These are phyloP conservation scores for Lepidocyrtinus sp. DNA, from an alignment of 2,888 invertebrate species.

Conservation along the genomic window DNA sequence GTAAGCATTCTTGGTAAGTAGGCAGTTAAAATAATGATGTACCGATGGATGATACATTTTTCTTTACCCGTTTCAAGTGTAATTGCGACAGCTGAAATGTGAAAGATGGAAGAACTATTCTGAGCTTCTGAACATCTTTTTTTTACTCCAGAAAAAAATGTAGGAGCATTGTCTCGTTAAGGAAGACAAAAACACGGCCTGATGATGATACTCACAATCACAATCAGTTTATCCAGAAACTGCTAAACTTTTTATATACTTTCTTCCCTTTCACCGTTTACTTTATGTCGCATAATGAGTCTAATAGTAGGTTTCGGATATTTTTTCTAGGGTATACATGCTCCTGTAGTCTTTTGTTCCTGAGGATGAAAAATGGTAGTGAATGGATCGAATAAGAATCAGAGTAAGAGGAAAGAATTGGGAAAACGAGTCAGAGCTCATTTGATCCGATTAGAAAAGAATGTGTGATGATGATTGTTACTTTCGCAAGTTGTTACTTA, in stretches of 20 bases:
- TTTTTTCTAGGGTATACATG: neutral
- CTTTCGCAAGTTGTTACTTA: no score
- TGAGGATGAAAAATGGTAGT: neutral
- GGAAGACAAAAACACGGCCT: neutral
- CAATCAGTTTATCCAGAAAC: neutral
- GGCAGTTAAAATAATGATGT: neutral
- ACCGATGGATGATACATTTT: neutral
- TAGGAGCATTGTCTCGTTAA: neutral
- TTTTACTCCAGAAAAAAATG: no score
- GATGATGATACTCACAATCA: neutral
- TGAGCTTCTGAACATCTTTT: no score
- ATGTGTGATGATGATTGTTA: constrained; percentile 54
- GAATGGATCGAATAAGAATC: constrained; percentile 28
- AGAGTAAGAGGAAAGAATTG: constrained; percentile 15
- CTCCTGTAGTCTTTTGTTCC: neutral
- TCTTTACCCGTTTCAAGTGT: neutral
- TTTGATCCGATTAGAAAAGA: constrained; percentile 56
- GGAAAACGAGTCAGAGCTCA: constrained; percentile 40
- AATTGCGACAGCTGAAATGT: neutral
- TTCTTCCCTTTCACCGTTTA: neutral
- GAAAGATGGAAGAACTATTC: neutral
- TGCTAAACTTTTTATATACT: neutral
- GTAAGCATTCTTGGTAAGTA: neutral
- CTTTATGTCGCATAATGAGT: neutral
- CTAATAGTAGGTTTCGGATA: neutral